These are phyloP conservation scores for Phrynosoma platyrhinos DNA, from an alignment of 2,113 vertebrate genomes.

Conservation along the genomic window DNA sequence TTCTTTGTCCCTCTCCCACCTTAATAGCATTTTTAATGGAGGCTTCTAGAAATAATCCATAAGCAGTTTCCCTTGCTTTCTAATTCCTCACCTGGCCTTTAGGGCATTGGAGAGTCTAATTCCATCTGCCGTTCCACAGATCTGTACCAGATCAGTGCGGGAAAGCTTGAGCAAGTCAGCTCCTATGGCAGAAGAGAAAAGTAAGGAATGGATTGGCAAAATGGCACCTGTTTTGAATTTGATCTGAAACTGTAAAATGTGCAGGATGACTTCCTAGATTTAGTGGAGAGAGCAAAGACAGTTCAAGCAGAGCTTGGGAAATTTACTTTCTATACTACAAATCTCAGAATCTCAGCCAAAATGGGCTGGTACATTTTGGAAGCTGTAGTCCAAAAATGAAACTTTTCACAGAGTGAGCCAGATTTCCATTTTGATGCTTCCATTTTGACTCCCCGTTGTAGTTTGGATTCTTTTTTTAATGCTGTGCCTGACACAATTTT, in stretches of 20 bases:
- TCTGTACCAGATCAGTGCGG: conserved; percentile 70
- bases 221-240: neutral
- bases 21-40: neutral
- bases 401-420: neutral
- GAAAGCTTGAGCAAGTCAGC: conserved; percentile 70
- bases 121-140: conserved; percentile 69
- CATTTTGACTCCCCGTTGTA: neutral
- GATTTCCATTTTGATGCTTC: neutral
- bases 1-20: neutral
- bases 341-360: too few relatives aligned
- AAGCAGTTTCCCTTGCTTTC: neutral
- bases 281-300: neutral
- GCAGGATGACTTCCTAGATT: neutral
- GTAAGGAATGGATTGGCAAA: neutral
- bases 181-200: conserved; percentile 38
- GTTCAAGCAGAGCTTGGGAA: too few relatives aligned
- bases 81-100: conserved; percentile 57
- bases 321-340: too few relatives aligned
- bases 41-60: neutral
- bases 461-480: neutral
- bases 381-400: too few relatives aligned
- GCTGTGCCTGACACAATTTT: too few relatives aligned
- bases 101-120: conserved; percentile 68
- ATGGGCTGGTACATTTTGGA: neutral
- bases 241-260: neutral